Conservation (phyloP, 2,113 vertebrate genomes). For the Garra rufa region DNA sequence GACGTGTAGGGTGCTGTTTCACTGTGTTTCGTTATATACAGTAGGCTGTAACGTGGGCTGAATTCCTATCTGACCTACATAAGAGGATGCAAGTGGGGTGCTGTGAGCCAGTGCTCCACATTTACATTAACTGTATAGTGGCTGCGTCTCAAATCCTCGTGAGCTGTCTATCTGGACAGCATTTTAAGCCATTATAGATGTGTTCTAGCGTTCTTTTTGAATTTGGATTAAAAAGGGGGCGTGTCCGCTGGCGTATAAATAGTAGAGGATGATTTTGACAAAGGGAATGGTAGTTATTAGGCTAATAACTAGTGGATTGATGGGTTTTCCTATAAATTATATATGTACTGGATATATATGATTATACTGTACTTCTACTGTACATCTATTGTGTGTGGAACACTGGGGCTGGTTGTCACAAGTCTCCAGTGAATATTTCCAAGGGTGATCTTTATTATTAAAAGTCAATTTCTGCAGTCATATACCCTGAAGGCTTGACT, state of each 20-base stretch:
- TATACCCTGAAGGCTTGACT: neutral
- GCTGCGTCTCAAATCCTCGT: neutral
- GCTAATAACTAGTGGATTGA: neutral
- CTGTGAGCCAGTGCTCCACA: conserved; percentile 21
- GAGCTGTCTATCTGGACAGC: neutral
- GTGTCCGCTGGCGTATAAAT: neutral
- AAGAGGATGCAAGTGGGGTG: conserved; percentile 27
- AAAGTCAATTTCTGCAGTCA: neutral
- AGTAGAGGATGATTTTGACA: neutral
- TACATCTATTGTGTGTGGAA: neutral
- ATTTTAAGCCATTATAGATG: neutral
- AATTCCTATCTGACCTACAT: conserved; percentile 36
- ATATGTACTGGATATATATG: no score
- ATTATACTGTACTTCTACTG: no score
- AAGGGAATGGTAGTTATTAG: neutral
- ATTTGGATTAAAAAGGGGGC: conserved; percentile 26
- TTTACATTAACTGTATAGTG: conserved; percentile 19
- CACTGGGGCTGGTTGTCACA: neutral
- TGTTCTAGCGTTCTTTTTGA: neutral
- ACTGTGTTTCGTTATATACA: neutral
- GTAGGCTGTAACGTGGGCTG: neutral
- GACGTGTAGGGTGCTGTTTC: neutral
- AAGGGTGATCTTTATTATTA: neutral
- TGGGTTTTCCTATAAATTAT: neutral
- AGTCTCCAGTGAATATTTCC: neutral